Conservation (phyloP, 2,797 vertebrate genomes). For the Brachyrhaphis roseni region DNA sequence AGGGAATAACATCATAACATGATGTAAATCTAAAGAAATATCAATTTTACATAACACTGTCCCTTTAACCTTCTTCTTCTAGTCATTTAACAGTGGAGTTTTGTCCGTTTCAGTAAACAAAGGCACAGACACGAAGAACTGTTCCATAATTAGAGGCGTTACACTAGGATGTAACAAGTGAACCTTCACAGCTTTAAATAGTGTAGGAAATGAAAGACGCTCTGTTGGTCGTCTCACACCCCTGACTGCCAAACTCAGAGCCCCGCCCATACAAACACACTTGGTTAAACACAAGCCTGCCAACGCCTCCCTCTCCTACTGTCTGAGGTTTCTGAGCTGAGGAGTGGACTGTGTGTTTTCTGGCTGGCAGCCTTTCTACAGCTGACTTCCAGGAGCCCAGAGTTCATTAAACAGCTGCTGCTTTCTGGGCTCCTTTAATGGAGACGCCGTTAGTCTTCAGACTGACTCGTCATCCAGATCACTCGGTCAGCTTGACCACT, state of each 20-base stretch:
- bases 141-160: background rate
- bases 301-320: conserved; percentile 12
- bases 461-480: background rate
- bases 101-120: background rate
- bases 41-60: too few species aligned
- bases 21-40: too few species aligned
- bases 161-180: background rate
- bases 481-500: background rate
- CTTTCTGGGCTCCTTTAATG: background rate
- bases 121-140: background rate
- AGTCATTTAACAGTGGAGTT: background rate
- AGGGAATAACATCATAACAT: too few species aligned
- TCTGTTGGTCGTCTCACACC: conserved; percentile 24
- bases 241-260: conserved; percentile 10
- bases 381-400: conserved; percentile 28
- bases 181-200: conserved; percentile 47
- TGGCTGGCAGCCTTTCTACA: conserved; percentile 19
- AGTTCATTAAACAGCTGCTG: conserved; percentile 9
- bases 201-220: conserved; percentile 46
- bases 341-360: conserved; percentile 11
- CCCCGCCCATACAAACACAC: conserved; percentile 17
- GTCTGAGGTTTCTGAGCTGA: background rate
- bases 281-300: background rate
- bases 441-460: background rate
- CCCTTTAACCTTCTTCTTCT: background rate